Evolutionary conservation across 2,888 invertebrate species (phyloP).

Genomic region (Lumbricus terrestris): DNA sequence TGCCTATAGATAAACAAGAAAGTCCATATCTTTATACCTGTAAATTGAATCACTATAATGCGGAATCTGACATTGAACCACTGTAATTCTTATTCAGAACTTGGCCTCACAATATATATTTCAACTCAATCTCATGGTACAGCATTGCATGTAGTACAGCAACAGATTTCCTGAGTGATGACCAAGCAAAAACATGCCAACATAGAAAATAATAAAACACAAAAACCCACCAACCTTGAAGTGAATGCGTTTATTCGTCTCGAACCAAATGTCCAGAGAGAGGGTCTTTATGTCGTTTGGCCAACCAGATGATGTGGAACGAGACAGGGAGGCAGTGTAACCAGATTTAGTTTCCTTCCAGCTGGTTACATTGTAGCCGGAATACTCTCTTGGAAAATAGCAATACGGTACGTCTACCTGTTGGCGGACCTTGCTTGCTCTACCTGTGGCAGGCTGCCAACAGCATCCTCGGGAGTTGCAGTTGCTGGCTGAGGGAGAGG

Average conservation of each 20-base stretch:
- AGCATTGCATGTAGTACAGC: not conserved
- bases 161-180: not conserved
- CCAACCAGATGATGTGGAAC: conserved; percentile 34
- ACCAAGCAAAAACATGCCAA: too few species aligned
- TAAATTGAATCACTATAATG: not conserved
- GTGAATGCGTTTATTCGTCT: conserved; percentile 37
- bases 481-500: not conserved
- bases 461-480: conserved; percentile 39
- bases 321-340: conserved; percentile 26
- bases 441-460: conserved; percentile 30
- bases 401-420: conserved; percentile 36
- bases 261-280: conserved; percentile 37
- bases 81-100: too few species aligned
- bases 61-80: not conserved
- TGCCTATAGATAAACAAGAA: not conserved
- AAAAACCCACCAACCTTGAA: conserved; percentile 39
- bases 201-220: too few species aligned
- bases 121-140: not conserved
- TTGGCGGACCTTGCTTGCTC: not conserved
- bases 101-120: too few species aligned
- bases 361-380: conserved; percentile 30
- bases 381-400: conserved; percentile 38
- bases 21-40: not conserved
- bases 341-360: conserved; percentile 34
- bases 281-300: conserved; percentile 38